Base-by-base conservation (phyloP, 1,140 invertebrate species). In the Zaprionus ghesquierei region DNA sequence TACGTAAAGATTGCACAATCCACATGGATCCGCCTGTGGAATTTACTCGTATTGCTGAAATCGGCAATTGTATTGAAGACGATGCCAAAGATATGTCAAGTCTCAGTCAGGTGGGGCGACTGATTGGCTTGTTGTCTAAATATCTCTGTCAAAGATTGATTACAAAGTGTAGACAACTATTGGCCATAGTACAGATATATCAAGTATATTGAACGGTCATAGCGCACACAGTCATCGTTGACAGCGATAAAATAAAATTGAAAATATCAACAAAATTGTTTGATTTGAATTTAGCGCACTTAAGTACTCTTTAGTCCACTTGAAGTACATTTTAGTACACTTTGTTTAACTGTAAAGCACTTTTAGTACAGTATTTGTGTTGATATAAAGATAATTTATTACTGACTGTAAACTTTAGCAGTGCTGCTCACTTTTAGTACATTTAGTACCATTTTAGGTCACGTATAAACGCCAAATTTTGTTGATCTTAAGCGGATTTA, bases 1-100 rank as follows among this genome's bases (percentile, higher is more conserved):
- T 56, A 63, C 46, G 38, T 31, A 70, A 38, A 68, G 31, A 74
- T 77, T 77, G 60, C 71, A 54, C 71, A 77, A 77, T 62, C 60
- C 33, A 58, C 51, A 55, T 59, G 46, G 46, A 22, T 35, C 13
- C 35, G 22, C 51, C 31, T 41, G 35, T 53, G 22, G 62, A 69
- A 38, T 54, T 58, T 62, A 73, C 63, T 62, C 31, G 27, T 29
- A 15, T 22, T 56, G 50, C n/a, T 31, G 29, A 65, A 65, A 63
- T 56, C 38, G 50, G 44, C 53, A 65, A 65, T 44, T 44, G 33
- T 49, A 68, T 68, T 62, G 18, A 68, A 54, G n/a, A 10, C 18
- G 54, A 66, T 73, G 46, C 27, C 53, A 51, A 5, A 27, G 60
- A 70, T 55, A 64, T 72, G 63, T 74, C 70, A 69, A 35, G 46